Base-by-base conservation (phyloP, 1,140 invertebrate species). In the Sycobia sp. region DNA sequence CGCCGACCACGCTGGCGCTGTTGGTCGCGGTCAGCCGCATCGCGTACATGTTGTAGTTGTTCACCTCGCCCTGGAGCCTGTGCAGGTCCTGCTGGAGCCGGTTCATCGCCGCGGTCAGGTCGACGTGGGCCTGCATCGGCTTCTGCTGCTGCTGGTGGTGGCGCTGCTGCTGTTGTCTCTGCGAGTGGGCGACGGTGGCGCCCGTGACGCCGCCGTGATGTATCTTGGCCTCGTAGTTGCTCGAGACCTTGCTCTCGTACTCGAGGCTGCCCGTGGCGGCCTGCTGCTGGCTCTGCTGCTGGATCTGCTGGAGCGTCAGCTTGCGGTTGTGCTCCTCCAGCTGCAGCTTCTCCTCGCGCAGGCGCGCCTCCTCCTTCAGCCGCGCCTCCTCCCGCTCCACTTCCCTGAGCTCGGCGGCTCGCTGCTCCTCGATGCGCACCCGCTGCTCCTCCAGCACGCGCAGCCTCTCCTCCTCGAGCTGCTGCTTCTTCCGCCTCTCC, bases 31-130 rank as follows among this genome's bases (percentile, higher is more conserved):
- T 65, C 32, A 65, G 22, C 3, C 57, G 41, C 56, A 60, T 60
- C 0, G n/a, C 34, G 34, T 65, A 58, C 3, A 18, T 11, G 16
- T 55, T 54, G 20, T 60, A 60, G 22, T 44, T 47, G 43, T 60
- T 60, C 32, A 65, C 43, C 18, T 60, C 50, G 34, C 16, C 60
- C 8, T 60, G 49, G 0, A 65, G n/a, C 23, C 63, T 54, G 36
- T 65, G 25, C 0, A 65, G 11, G 7, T 65, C 63, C 22, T 60
- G 56, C 7, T 60, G 49, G 3, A 60, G 22, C 10, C 36, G 20
- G n/a, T 22, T 56, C 18, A 43, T 38, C 2, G 36, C 32, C 1
- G 56, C 63, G 0, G 57, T 65, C 14, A 65, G 11, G 13, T 65
- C 63, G 0, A 65, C 43, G 22, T 65, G 50, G 4, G 46, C 47